Base-by-base conservation (phyloP, 2,797 vertebrate species). In the Artibeus lituratus region DNA sequence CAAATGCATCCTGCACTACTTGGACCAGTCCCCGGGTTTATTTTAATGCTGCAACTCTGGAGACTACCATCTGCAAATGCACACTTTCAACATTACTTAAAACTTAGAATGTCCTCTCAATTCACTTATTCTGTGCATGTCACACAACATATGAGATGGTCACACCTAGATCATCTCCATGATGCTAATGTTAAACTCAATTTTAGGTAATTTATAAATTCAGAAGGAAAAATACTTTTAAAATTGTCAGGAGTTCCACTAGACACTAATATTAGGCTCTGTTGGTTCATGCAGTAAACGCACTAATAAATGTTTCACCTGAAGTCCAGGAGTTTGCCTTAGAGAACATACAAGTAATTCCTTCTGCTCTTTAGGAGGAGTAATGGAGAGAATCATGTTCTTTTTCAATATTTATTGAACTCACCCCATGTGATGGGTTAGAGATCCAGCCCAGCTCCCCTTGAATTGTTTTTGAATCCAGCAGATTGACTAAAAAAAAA, bases 381-480 rank as follows among this genome's bases (percentile, higher is more conserved):
- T 53, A 97, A 97, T 91, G 19, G 80, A 97, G 96, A 98, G 1
- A 97, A 96, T 26, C 2, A 67, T 2, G 10, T 16, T 96, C 96
- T 80, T 91, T 2, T 93, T 97, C 96, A 97, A 97, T 93, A 97
- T 96, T 95, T 55, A 91, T 51, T 97, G 91, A 97, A 99, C 99
- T 99, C 98, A 99, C 99, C 99, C 99, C 99, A 77, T 99, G 99
- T 67, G 99, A 98, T 80, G 99, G 99, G 98, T 99, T 99, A 98
- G 99, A 99, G 98, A 99, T 99, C 99, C 99, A 99, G 98, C 99
- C 99, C 97, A 99, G 98, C 98, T 99, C 99, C 95, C 99, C 99
- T 99, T 99, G 99, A 98, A 99, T 99, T 97, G 99, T 99, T 99
- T 99, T 99, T 77, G 99, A 99, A 99, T 99, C 99, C 99, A 99